phyloP scores from a whole-genome alignment of 2,888 invertebrate genomes.

The Stomorhina lunata region DNA sequence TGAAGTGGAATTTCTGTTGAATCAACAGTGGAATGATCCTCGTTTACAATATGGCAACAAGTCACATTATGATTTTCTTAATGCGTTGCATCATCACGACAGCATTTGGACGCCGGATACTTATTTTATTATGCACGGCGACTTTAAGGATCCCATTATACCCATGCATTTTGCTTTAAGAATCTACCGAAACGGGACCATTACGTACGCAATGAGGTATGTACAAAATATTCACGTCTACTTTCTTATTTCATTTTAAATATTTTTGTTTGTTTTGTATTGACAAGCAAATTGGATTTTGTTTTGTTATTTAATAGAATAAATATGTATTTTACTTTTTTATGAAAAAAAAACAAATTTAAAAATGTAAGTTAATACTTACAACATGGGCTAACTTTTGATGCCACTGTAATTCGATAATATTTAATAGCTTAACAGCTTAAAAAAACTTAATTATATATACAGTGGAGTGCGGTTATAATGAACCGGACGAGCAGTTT shows the following conservation, averaged over 20 bases:
- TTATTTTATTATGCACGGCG: constrained; percentile 97
- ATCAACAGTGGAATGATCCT: constrained; percentile 96
- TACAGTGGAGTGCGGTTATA: no score
- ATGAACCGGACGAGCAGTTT: no score
- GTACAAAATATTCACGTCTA: constrained; percentile 61
- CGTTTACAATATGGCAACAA: constrained; percentile 93
- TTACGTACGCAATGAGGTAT: constrained; percentile 95
- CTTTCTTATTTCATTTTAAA: neutral
- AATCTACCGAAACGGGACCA: constrained; percentile 95
- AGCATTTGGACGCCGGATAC: constrained; percentile 97
- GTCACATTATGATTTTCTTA: constrained; percentile 92
- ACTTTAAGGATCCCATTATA: constrained; percentile 96
- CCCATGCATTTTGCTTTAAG: constrained; percentile 96
- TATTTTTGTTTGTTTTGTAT: neutral
- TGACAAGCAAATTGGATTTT: neutral
- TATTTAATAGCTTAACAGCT: no score
- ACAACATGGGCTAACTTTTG: no score
- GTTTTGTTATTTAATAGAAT: neutral
- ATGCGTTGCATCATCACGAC: constrained; percentile 95
- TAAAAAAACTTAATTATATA: no score
- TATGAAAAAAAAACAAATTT: no score
- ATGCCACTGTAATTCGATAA: no score
- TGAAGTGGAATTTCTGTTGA: constrained; percentile 95
- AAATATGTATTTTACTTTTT: neutral
- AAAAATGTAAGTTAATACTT: no score